A percentile compares a stretch with the other conserved stretches of the same genome.
These are phyloP conservation scores for Procambarus clarkii DNA, from an alignment of 1,140 invertebrate genomes.

Conservation along the genomic window DNA sequence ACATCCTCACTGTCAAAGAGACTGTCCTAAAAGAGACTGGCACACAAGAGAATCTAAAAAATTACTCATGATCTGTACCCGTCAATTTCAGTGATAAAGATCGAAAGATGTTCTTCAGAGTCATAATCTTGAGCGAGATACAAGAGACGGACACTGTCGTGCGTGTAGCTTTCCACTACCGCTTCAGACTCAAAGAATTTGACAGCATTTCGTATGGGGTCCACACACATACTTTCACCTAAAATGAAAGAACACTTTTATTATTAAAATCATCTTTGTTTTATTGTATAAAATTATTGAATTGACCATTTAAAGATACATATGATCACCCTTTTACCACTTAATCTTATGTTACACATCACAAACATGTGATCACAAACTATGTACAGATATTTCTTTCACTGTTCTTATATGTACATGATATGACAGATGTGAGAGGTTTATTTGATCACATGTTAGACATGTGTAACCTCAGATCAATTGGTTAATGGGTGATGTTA, in stretches of 20 bases:
- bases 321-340: too few species aligned
- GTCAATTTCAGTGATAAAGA: slow-evolving; percentile 48
- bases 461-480: too few species aligned
- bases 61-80: slow-evolving; percentile 48
- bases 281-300: too few species aligned
- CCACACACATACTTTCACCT: slow-evolving; percentile 61
- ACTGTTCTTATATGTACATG: too few species aligned
- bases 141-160: slow-evolving; percentile 44
- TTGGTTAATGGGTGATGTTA: too few species aligned
- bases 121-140: slow-evolving; percentile 46
- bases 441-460: too few species aligned
- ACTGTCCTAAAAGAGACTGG: background rate
- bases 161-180: slow-evolving; percentile 54
- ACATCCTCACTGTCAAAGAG: background rate
- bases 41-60: background rate
- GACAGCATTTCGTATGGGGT: slow-evolving; percentile 60
- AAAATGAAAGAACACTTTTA: background rate
- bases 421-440: too few species aligned
- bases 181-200: slow-evolving; percentile 42
- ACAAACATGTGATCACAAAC: too few species aligned
- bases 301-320: too few species aligned
- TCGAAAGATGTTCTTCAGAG: slow-evolving; percentile 44
- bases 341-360: too few species aligned
- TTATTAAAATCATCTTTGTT: too few species aligned
- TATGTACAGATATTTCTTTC: too few species aligned